These are phyloP conservation scores for Rutilus rutilus DNA, from an alignment of 2,113 vertebrate species.

Conservation along the genomic window DNA sequence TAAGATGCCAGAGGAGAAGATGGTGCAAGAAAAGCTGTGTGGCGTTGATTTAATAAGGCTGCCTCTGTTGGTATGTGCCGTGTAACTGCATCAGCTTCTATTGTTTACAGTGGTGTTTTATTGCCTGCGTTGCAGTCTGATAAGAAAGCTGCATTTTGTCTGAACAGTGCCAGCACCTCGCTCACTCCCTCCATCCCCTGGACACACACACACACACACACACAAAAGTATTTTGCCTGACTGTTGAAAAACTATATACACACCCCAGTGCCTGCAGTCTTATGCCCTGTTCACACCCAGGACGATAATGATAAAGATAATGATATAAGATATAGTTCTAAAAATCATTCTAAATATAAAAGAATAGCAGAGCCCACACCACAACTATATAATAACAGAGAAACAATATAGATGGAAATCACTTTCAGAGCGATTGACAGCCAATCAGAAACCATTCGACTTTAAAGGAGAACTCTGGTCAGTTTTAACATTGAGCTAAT, in stretches of 20 bases:
- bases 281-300: not conserved
- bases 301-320: no score
- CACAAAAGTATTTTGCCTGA: not conserved
- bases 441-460: no score
- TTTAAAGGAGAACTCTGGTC: no score
- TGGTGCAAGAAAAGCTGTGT: not conserved
- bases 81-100: not conserved
- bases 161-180: not conserved
- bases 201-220: not conserved
- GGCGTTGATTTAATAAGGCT: not conserved
- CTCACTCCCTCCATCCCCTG: constrained; percentile 11
- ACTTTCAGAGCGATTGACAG: no score
- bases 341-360: no score
- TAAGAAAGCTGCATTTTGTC: constrained; percentile 23
- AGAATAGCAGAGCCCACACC: no score
- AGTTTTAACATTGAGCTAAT: no score
- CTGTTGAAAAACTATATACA: constrained; percentile 29
- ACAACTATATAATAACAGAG: no score
- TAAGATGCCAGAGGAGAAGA: not conserved
- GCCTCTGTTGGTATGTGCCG: not conserved
- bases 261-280: constrained; percentile 3
- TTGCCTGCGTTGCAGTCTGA: constrained; percentile 20
- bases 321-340: no score
- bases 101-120: constrained; percentile 26
- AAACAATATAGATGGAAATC: no score